Evolutionary conservation across 2,888 invertebrate genomes (phyloP).

Genomic region (Diabrotica balteata): DNA sequence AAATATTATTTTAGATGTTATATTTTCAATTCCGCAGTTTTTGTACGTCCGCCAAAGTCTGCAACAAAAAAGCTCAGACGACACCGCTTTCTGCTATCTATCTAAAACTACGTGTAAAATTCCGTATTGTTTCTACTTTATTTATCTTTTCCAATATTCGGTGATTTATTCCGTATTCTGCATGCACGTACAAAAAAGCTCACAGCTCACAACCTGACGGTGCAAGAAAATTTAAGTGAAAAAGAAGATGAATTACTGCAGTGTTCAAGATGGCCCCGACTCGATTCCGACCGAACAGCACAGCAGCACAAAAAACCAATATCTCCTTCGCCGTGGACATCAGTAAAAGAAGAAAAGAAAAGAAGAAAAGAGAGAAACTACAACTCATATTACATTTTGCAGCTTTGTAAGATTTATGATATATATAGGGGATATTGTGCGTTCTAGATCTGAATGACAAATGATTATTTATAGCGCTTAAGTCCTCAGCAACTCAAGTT

Average conservation of each 20-base stretch:
- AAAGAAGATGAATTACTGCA: slow-evolving; percentile 56
- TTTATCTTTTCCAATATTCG: slow-evolving; percentile 38
- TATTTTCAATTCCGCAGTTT: too few relatives aligned
- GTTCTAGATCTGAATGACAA: slow-evolving; percentile 53
- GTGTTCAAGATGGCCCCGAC: slow-evolving; percentile 56
- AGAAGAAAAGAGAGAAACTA: slow-evolving; percentile 48
- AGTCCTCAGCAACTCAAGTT: slow-evolving; percentile 45
- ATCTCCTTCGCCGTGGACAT: slow-evolving; percentile 54
- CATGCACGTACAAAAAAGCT: slow-evolving; percentile 34
- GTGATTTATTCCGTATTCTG: slow-evolving; percentile 33
- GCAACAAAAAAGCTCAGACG: too few relatives aligned
- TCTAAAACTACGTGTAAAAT: slow-evolving; percentile 13
- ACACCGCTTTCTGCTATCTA: not conserved
- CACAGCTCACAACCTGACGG: slow-evolving; percentile 45
- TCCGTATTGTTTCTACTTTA: slow-evolving; percentile 24
- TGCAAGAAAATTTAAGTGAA: slow-evolving; percentile 55
- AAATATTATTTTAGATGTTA: too few relatives aligned
- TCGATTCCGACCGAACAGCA: slow-evolving; percentile 39
- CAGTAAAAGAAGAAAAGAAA: slow-evolving; percentile 44
- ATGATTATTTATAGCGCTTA: slow-evolving; percentile 51
- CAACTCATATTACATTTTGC: slow-evolving; percentile 59
- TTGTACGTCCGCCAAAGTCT: too few relatives aligned
- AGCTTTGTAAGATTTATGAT: slow-evolving; percentile 56
- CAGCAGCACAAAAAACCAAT: slow-evolving; percentile 56
- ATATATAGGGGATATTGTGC: slow-evolving; percentile 54